Evolutionary conservation across 2,113 vertebrate genomes (phyloP).

Genomic region (Psilopogon haemacephalus): DNA sequence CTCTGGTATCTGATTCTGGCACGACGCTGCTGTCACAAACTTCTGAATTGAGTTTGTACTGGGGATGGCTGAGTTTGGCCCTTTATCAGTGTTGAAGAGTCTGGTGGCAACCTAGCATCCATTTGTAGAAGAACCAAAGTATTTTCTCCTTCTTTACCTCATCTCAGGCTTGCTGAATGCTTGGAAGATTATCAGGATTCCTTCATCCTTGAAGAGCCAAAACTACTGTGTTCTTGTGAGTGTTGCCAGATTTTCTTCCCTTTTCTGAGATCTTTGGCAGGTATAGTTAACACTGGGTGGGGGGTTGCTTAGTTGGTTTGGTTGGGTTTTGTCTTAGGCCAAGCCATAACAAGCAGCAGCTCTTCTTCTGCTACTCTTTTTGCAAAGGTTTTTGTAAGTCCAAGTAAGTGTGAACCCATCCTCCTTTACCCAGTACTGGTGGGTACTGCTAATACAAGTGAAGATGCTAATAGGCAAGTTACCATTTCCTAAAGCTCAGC

Average conservation of each 20-base stretch:
- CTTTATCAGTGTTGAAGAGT: not conserved
- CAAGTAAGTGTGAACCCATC: not conserved
- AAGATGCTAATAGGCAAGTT: not conserved
- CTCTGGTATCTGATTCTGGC: not conserved
- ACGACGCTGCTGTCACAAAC: not conserved
- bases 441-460: not conserved
- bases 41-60: not conserved
- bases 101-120: not conserved
- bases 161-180: not conserved
- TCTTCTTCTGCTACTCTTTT: not conserved
- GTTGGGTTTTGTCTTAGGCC: not conserved
- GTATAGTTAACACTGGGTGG: not conserved
- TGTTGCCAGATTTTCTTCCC: not conserved
- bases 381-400: not conserved
- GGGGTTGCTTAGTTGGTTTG: not conserved
- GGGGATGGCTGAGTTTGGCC: not conserved
- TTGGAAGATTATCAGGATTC: not conserved
- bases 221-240: not conserved
- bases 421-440: not conserved
- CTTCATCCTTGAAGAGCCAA: not conserved
- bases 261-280: not conserved
- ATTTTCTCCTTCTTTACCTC: not conserved
- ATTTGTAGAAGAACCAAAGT: not conserved
- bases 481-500: conserved; percentile 13
- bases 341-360: not conserved